Base-by-base conservation (phyloP, 2,113 vertebrate genomes). In the Grallaria varia region DNA sequence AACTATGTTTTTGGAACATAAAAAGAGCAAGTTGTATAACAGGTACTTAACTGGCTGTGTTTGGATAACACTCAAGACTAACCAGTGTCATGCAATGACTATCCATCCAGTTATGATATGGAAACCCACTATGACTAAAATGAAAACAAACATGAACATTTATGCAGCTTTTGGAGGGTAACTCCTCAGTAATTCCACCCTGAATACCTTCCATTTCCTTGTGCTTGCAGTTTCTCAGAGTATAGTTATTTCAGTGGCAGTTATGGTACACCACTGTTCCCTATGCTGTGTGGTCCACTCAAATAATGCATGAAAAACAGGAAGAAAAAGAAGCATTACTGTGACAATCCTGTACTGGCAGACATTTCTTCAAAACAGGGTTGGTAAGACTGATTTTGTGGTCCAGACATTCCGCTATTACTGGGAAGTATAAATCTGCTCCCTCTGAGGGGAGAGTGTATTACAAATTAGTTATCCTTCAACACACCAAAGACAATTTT, bases 351-450 rank as follows among this genome's bases (percentile, higher is more conserved):
- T 62, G 24, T 39, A 37, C 6, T 93, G 87, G 82, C 63, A 91
- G 50, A 76, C 8, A 10, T 80, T 91, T 93, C 84, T 90, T 83
- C 74, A 93, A 93, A 95, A 66, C 0, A 68, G 58, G 60, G 40
- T 11, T 95, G 87, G 18, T 33, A 89, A 93, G 90, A 49, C 25
- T 93, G 50, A 39, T 89, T 91, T 40, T 96, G 90, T 95, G 91
- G 84, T 94, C 76, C 47, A 95, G 90, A 97, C 93, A 96, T 95
- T 95, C 91, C 35, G 2, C 42, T 83, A 47, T 69, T 94, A 76
- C 49, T 21, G 66, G 59, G 50, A 91, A 90, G 95, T 83, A 82
- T 14, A 89, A 87, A 83, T 91, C 80, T 82, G 49, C 45, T 94
- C 63, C 82, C 50, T 94, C 73, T 91, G 58, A 89, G 39, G 27